phyloP scores from a whole-genome alignment of 2,797 vertebrate genomes.

The Meda fulgida region DNA sequence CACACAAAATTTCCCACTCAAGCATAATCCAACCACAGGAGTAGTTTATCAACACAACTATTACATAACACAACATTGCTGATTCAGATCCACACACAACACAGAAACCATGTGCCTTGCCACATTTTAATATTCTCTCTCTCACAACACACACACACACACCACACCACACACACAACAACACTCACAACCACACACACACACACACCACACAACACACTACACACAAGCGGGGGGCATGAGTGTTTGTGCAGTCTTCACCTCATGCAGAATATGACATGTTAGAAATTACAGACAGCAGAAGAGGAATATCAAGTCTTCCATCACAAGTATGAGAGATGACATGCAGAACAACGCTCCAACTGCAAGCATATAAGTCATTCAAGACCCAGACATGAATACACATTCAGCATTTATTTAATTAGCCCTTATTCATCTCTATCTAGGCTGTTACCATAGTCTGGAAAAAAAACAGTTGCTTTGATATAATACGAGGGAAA shows the following conservation, averaged over 20 bases:
- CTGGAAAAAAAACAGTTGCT: not conserved
- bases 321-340: constrained; percentile 13
- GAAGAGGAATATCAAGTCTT: constrained; percentile 26
- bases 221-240: no score
- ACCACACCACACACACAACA: constrained; percentile 2
- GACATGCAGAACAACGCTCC: constrained; percentile 15
- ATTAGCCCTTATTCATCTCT: not conserved
- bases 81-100: not conserved
- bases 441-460: not conserved
- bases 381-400: constrained; percentile 28
- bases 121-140: not conserved
- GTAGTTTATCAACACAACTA: constrained; percentile 10
- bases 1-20: not conserved
- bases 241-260: not conserved
- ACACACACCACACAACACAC: no score
- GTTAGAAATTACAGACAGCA: constrained; percentile 34
- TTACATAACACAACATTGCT: not conserved
- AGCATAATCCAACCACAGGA: not conserved
- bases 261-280: constrained; percentile 20
- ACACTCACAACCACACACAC: no score
- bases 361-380: not conserved
- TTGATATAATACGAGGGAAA: not conserved
- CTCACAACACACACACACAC: not conserved
- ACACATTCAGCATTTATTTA: constrained; percentile 19
- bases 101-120: not conserved